These are phyloP conservation scores for Hypotaenidia philippensis DNA, from an alignment of 2,797 vertebrate genomes.

Conservation along the genomic window DNA sequence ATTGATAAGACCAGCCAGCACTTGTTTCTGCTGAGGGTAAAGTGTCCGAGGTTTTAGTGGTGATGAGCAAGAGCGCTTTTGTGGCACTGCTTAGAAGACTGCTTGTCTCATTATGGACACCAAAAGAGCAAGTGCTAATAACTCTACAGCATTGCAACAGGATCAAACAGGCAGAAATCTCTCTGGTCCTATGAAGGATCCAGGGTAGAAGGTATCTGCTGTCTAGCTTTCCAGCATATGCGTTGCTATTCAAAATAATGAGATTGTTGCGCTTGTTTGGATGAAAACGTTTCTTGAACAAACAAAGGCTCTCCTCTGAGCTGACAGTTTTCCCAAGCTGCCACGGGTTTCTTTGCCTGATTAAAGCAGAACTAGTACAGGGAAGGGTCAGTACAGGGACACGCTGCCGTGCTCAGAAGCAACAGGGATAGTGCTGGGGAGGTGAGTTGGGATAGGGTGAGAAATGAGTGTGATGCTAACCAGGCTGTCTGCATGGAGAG, in stretches of 20 bases:
- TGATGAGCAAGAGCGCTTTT: not conserved
- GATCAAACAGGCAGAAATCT: conserved; percentile 22
- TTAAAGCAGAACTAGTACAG: not conserved
- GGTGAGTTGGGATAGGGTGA: not conserved
- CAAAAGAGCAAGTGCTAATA: not conserved
- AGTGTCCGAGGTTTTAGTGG: not conserved
- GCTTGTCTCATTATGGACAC: not conserved
- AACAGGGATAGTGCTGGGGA: not conserved
- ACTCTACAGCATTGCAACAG: not conserved
- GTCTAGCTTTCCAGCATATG: not conserved
- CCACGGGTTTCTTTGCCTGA: not conserved
- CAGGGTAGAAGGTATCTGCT: not conserved
- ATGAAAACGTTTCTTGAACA: not conserved
- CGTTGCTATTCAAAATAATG: conserved; percentile 13
- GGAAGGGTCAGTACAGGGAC: not conserved
- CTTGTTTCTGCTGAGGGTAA: not conserved
- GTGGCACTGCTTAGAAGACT: not conserved
- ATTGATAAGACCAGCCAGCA: not conserved
- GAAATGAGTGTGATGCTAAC: not conserved
- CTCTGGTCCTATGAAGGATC: not conserved
- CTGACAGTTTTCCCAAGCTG: not conserved
- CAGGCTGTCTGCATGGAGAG: not conserved
- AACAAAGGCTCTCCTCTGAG: not conserved
- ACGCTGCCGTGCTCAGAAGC: not conserved
- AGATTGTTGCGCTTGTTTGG: not conserved